Evolutionary conservation across 2,888 invertebrate species (phyloP), one percentile per base, ranked within the genome.

Genomic region (Camponotus fellah): DNA sequence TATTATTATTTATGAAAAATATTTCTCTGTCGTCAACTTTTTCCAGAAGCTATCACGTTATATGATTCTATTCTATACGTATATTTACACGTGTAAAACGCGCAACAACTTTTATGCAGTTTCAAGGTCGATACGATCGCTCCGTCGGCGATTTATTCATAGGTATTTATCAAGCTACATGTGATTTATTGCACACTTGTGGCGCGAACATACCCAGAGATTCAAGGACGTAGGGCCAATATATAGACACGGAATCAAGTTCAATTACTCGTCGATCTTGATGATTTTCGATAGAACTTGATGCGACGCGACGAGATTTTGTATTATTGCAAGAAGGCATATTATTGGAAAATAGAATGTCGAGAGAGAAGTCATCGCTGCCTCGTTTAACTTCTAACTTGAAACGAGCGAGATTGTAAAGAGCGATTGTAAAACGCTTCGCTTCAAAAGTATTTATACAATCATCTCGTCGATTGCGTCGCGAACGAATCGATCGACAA

Each of bases 141-240:
- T 26, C 21, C 14, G 37, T 71, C 56, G 65, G 12, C 65, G 49
- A 68, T 68, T 17, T 26, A 49, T 68, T 32, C 21, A 26, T n/a
- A 17, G 46, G 26, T 71, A 49, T 56, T 66, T 58, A 66, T 82
- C 65, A 74, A 74, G 72, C 56, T 60, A 5, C 82, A 14, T 46
- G 56, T 74, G 82, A 82, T 82, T 82, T 82, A 82, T 82, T 32
- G 66, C 26, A 65, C 74, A 82, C 72, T 74, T 32, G 82, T 74
- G 65, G 32, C 72, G 43, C 58, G 49, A 74, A 66, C 60, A n/a
- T 68, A 34, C 17, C 12, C 10, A 43, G 17, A 26, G 69, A 83
- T 77, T 69, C 77, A 83, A 69, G 71, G 69, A 58, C 77, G n/a
- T 14, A 56, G n/a, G n/a, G 34, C 34, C 69, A 60, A 69, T 64